A percentile compares a stretch with the other conserved stretches of the same genome.
phyloP scores from a whole-genome alignment of 2,888 invertebrate genomes.

The Axea sp. region DNA sequence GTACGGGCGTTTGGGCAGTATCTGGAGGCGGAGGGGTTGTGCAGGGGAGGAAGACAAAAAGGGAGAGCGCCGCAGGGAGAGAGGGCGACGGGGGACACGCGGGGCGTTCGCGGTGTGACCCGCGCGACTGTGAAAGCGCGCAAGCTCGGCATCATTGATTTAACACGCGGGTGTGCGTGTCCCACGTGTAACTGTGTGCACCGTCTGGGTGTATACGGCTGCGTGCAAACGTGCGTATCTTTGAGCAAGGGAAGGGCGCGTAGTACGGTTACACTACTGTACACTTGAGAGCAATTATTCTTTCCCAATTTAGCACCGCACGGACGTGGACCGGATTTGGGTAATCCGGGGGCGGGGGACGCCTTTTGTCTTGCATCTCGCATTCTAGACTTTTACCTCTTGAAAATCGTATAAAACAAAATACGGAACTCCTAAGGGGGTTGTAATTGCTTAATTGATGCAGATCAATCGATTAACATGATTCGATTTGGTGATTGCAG shows the following conservation, averaged over 20 bases:
- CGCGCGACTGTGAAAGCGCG: slow-evolving; percentile 70
- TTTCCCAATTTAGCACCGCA: slow-evolving; percentile 50
- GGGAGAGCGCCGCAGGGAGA: slow-evolving; percentile 39
- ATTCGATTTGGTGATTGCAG: too few relatives aligned
- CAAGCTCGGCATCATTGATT: slow-evolving; percentile 79
- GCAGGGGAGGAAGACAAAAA: slow-evolving; percentile 50
- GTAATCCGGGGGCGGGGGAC: slow-evolving; percentile 14
- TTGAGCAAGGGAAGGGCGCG: slow-evolving; percentile 4
- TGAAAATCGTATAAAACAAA: too few relatives aligned
- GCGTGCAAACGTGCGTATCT: slow-evolving; percentile 56
- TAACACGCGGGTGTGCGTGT: slow-evolving; percentile 68
- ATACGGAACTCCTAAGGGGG: too few relatives aligned
- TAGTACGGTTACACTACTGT: slow-evolving; percentile 45
- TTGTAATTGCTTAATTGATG: too few relatives aligned
- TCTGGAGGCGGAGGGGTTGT: slow-evolving; percentile 55
- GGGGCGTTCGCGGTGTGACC: slow-evolving; percentile 66
- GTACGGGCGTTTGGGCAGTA: slow-evolving; percentile 69
- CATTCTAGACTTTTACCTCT: background rate
- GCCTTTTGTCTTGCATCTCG: background rate
- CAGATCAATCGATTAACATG: too few relatives aligned
- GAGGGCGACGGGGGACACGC: slow-evolving; percentile 59
- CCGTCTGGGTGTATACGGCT: slow-evolving; percentile 53
- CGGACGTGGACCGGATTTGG: slow-evolving; percentile 26
- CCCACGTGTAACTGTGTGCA: slow-evolving; percentile 54
- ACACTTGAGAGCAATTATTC: slow-evolving; percentile 57